These are phyloP conservation scores for Drosophila fulvimacula DNA, from an alignment of 2,888 invertebrate species.

Conservation along the genomic window DNA sequence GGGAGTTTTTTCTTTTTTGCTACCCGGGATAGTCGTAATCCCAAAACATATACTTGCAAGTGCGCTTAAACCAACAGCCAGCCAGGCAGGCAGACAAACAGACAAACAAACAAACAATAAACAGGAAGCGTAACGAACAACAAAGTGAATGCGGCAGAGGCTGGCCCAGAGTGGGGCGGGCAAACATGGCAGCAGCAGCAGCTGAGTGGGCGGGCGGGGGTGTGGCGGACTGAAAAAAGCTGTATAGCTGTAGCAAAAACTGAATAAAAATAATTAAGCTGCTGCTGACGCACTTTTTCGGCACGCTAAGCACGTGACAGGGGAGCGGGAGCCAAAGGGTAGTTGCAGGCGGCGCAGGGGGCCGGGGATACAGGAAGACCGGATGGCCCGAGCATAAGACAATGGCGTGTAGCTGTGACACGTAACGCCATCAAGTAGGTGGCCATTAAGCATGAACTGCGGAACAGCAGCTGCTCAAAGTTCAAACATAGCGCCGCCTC, in stretches of 20 bases:
- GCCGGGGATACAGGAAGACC: background rate
- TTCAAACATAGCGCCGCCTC: slow-evolving; percentile 20
- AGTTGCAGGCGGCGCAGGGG: background rate
- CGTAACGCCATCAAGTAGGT: slow-evolving; percentile 59
- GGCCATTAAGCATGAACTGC: slow-evolving; percentile 54
- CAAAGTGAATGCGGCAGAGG: slow-evolving; percentile 39
- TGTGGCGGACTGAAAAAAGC: slow-evolving; percentile 7
- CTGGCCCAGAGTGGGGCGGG: background rate
- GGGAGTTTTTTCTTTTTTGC: background rate
- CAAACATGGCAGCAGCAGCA: background rate
- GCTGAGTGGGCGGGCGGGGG: background rate
- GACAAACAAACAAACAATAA: slow-evolving; percentile 58
- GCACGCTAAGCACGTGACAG: slow-evolving; percentile 72
- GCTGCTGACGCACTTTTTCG: slow-evolving; percentile 78
- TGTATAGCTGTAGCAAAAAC: slow-evolving; percentile 44
- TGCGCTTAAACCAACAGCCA: slow-evolving; percentile 60
- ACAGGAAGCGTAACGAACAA: slow-evolving; percentile 69
- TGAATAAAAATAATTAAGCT: slow-evolving; percentile 77
- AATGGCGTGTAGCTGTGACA: slow-evolving; percentile 58
- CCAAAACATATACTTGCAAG: slow-evolving; percentile 76
- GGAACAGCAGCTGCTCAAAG: slow-evolving; percentile 39
- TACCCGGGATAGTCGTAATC: slow-evolving; percentile 59
- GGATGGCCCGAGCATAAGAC: slow-evolving; percentile 33
- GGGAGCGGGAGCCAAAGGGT: background rate
- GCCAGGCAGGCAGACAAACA: slow-evolving; percentile 36